A percentile compares a stretch with the other conserved stretches of the same genome.
These are phyloP conservation scores for Microtus montanus DNA, from an alignment of 2,113 vertebrate genomes.

Conservation along the genomic window DNA sequence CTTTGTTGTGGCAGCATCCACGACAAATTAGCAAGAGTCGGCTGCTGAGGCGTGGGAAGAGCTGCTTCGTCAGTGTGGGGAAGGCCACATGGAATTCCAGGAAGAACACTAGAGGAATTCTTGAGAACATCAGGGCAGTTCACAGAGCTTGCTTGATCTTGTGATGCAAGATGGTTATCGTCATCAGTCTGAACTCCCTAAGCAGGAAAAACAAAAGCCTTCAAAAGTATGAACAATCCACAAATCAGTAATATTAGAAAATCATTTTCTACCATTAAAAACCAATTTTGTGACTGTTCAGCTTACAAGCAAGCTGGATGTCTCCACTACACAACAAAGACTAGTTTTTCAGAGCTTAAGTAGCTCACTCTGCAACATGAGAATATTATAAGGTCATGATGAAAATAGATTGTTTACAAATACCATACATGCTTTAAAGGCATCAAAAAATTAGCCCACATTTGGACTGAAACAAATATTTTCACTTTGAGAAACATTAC, in stretches of 20 bases:
- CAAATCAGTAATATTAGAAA: conserved; percentile 34
- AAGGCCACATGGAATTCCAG: conserved; percentile 42
- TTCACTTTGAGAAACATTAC: conserved; percentile 54
- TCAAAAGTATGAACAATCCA: conserved; percentile 36
- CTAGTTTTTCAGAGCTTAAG: conserved; percentile 42
- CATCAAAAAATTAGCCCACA: conserved; percentile 48
- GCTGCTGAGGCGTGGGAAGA: conserved; percentile 41
- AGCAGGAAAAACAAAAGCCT: conserved; percentile 36
- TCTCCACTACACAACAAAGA: conserved; percentile 7
- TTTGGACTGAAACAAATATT: conserved; percentile 53
- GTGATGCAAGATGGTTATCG: conserved; percentile 56
- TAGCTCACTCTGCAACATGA: conserved; percentile 14
- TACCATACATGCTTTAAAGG: conserved; percentile 18
- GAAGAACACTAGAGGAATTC: conserved; percentile 46
- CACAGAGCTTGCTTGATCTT: conserved; percentile 47
- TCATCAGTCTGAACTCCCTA: conserved; percentile 75
- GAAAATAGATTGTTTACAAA: conserved; percentile 46
- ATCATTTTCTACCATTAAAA: conserved; percentile 31
- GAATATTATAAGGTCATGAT: conserved; percentile 18
- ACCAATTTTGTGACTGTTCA: conserved; percentile 2
- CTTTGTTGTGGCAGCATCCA: conserved; percentile 67
- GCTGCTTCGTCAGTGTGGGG: conserved; percentile 29
- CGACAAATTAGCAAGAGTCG: conserved; percentile 40
- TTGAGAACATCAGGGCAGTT: conserved; percentile 4
- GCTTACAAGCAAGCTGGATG: conserved; percentile 41